Evolutionary conservation across 1,140 invertebrate species (phyloP), one percentile per base, ranked within the genome.

Genomic region (Archivesica marissinica): DNA sequence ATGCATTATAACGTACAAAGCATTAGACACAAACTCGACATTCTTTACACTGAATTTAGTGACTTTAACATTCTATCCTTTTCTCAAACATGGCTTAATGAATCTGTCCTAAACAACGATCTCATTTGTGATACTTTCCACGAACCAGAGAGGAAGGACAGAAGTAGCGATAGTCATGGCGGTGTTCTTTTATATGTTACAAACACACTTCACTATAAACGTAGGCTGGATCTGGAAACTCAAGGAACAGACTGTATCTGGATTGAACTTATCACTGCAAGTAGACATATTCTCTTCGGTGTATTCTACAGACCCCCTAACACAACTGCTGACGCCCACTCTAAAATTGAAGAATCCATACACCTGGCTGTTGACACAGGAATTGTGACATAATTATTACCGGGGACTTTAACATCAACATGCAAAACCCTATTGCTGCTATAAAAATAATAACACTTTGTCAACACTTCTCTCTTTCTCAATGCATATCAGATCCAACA

Each of bases 271-370:
- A 30, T 68, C 35, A 30, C 20, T 33, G 11, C 7, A 9, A 68
- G 6, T 39, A 68, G 35, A 30, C 35, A 11, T 30, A 9, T 68
- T 33, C 35, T 38, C 20, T 68, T 68, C 35, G 64, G 64, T 30
- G 28, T 11, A 68, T 68, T 68, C 64, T 68, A 30, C 35, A 15
- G 64, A 9, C 64, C 64, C 15, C 64, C 64, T 30, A 33, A 68
- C 35, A 68, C 64, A 4, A 68, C 25, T 9, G 35, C 64, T 20
- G 35, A 13, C 4, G 17, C 30, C 9, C 64, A 68, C 35, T 17
- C 25, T n/a, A 4, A 15, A 4, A 13, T 68, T 11, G 20, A 17
- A 17, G 35, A 68, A 11, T 68, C 64, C 23, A 30, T 68, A 33
- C 64, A n/a, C n/a, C n/a, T n/a, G n/a, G n/a, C n/a, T n/a, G n/a